A percentile compares a stretch with the other conserved stretches of the same genome.
phyloP scores from a whole-genome alignment of 37 sponge, comb jelly and placozoan genomes.

The Amphimedon queenslandica region DNA sequence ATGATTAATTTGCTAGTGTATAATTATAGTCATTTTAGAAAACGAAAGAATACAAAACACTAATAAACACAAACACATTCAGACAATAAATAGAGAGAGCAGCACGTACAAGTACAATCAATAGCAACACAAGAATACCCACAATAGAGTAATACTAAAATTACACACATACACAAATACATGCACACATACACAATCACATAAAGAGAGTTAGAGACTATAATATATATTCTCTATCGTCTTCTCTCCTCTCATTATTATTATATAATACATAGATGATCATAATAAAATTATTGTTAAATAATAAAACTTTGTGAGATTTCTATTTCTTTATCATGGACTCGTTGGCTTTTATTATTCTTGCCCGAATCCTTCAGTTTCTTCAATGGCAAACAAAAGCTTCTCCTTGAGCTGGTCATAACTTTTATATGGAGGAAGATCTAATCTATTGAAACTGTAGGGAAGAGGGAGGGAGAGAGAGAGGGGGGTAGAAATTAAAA shows the following conservation, averaged over 20 bases:
- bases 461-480: not conserved
- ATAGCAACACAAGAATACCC: no score
- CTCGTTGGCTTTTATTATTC: no score
- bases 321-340: no score
- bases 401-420: slow-evolving; percentile 90
- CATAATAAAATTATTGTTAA: not conserved
- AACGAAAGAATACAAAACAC: no score
- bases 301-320: not conserved
- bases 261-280: not conserved
- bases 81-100: no score
- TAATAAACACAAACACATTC: no score
- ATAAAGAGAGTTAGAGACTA: not conserved
- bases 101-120: no score
- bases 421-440: slow-evolving; percentile 81
- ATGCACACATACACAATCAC: not conserved
- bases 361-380: slow-evolving; percentile 90
- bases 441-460: slow-evolving; percentile 86
- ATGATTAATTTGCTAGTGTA: no score
- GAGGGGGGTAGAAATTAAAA: not conserved
- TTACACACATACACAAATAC: not conserved
- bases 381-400: slow-evolving; percentile 83
- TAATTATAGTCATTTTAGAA: no score
- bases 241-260: no score
- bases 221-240: not conserved
- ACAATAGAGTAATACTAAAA: not conserved